Percentiles rank a stretch among this genome's conserved stretches.
Conservation (phyloP, 35 echinoderm and acorn worm genomes). For the Ophiothrix spiculata region DNA sequence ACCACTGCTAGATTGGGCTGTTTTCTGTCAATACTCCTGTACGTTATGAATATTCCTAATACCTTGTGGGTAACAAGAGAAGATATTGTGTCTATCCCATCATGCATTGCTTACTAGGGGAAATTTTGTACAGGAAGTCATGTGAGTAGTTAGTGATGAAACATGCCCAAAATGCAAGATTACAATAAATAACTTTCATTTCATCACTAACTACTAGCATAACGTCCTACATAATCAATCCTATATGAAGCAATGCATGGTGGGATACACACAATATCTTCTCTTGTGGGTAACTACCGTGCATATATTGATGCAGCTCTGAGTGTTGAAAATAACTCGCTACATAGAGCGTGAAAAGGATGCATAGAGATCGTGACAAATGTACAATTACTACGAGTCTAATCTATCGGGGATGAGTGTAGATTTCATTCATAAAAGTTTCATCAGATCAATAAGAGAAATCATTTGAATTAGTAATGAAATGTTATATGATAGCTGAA, state of each 20-base stretch:
- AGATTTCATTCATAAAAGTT: not conserved
- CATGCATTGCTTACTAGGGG: no score
- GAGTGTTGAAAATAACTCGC: not conserved
- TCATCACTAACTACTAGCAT: no score
- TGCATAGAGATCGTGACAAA: constrained; percentile 7
- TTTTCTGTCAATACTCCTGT: not conserved
- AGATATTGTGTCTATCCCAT: no score
- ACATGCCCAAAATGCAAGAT: no score
- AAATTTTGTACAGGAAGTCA: no score
- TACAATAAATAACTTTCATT: no score
- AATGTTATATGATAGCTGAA: constrained; percentile 4
- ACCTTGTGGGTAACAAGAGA: not conserved
- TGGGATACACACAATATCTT: no score
- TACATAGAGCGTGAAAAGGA: not conserved
- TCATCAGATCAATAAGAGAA: not conserved
- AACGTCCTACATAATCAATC: no score
- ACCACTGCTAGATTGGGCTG: no score
- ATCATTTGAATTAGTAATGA: not conserved
- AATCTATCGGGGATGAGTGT: not conserved
- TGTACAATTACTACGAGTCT: not conserved
- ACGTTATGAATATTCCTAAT: constrained; percentile 5
- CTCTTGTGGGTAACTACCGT: no score
- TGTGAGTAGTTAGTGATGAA: no score
- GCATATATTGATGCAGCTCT: not conserved
- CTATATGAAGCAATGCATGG: no score